Evolutionary conservation across 2,113 vertebrate species (phyloP).

Genomic region (Spea bombifrons): DNA sequence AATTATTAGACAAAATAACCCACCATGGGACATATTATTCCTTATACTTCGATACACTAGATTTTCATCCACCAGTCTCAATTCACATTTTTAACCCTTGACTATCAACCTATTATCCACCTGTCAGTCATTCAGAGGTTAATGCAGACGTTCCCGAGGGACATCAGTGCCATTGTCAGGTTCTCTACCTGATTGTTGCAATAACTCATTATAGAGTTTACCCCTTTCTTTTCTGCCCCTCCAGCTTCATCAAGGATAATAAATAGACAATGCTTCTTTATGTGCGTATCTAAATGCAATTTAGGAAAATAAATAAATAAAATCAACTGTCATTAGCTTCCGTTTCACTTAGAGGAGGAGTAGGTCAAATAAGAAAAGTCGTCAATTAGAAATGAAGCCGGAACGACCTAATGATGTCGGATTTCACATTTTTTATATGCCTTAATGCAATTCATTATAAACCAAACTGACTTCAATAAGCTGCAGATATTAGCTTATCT

Average conservation of each 20-base stretch:
- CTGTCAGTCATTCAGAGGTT: no score
- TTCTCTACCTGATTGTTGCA: slow-evolving; percentile 14
- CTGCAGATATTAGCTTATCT: slow-evolving; percentile 68
- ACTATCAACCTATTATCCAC: no score
- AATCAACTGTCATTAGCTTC: slow-evolving; percentile 83
- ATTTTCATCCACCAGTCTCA: no score
- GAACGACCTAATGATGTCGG: slow-evolving; percentile 73
- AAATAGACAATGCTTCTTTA: slow-evolving; percentile 46
- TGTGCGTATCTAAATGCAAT: slow-evolving; percentile 67
- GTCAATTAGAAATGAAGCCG: slow-evolving; percentile 78
- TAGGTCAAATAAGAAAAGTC: slow-evolving; percentile 71
- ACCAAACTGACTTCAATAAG: slow-evolving; percentile 69
- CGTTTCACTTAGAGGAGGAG: slow-evolving; percentile 75
- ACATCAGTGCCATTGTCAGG: neutral
- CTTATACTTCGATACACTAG: no score
- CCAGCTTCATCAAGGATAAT: slow-evolving; percentile 38
- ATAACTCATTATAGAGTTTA: neutral
- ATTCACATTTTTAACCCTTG: no score
- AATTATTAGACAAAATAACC: no score
- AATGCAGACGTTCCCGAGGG: no score
- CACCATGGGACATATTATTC: no score
- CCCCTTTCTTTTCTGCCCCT: neutral
- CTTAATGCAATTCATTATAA: slow-evolving; percentile 80
- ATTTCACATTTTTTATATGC: slow-evolving; percentile 73
- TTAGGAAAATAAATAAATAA: slow-evolving; percentile 84